Evolutionary conservation across 2,113 vertebrate species (phyloP).

Genomic region (Carettochelys insculpta): DNA sequence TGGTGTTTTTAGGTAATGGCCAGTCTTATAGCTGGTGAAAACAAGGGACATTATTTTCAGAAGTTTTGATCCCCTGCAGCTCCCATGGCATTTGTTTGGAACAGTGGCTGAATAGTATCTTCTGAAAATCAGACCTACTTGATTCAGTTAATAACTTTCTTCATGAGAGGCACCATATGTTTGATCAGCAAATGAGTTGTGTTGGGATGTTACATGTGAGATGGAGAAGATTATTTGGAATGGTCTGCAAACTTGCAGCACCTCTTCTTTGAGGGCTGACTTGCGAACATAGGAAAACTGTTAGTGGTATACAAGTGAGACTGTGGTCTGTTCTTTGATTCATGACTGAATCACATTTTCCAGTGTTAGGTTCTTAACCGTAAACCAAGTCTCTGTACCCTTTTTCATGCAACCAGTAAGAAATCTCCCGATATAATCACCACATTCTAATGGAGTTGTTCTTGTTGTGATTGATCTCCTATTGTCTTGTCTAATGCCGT

Average conservation of each 20-base stretch:
- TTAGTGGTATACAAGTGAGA: background rate
- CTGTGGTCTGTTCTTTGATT: background rate
- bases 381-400: background rate
- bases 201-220: fast-evolving
- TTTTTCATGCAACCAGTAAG: background rate
- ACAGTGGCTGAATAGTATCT: background rate
- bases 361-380: background rate
- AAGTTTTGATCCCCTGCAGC: background rate
- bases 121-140: background rate
- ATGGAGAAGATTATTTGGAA: background rate
- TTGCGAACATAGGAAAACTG: background rate
- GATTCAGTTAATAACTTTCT: background rate
- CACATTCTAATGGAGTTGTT: fast-evolving
- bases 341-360: background rate
- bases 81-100: background rate
- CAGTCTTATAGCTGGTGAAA: background rate
- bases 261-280: fast-evolving
- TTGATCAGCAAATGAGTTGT: background rate
- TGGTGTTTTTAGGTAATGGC: too few relatives aligned
- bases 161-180: background rate
- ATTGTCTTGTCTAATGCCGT: fast-evolving
- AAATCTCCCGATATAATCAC: fast-evolving
- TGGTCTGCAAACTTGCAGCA: background rate
- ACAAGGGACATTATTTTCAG: background rate
- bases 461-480: background rate